These are phyloP conservation scores for Pseudomyrmex concolor DNA, from an alignment of 1,140 invertebrate genomes.

Conservation along the genomic window DNA sequence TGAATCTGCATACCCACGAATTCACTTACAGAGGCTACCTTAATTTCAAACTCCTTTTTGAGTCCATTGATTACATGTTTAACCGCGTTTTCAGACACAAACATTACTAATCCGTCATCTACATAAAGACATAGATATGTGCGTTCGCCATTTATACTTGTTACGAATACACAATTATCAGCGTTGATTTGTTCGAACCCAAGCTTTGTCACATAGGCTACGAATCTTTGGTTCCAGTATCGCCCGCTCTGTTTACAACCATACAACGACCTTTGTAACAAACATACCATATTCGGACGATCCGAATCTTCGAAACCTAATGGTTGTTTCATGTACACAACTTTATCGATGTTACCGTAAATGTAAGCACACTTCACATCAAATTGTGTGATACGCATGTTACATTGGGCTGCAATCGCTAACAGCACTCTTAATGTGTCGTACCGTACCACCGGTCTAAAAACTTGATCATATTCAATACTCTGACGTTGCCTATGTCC, in stretches of 20 bases:
- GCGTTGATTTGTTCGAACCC: background rate
- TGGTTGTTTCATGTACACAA: background rate
- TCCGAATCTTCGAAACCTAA: background rate
- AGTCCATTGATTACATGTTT: too few species aligned
- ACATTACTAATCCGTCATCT: background rate
- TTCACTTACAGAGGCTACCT: background rate
- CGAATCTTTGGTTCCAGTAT: background rate
- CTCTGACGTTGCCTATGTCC: background rate
- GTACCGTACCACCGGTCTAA: background rate
- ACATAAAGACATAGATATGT: background rate
- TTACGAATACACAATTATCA: background rate
- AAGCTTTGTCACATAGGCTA: background rate
- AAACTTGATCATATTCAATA: background rate
- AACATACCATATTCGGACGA: background rate
- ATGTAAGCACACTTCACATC: background rate
- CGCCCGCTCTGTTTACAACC: background rate
- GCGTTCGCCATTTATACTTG: background rate
- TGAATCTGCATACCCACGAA: background rate
- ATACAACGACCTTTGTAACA: background rate
- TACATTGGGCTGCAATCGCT: background rate
- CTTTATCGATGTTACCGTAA: background rate
- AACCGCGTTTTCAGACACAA: background rate
- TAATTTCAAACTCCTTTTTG: background rate
- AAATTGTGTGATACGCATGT: background rate
- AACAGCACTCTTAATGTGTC: background rate